These are phyloP conservation scores for Dicrurus megarhynchus DNA, from an alignment of 2,113 vertebrate genomes.

Conservation along the genomic window DNA sequence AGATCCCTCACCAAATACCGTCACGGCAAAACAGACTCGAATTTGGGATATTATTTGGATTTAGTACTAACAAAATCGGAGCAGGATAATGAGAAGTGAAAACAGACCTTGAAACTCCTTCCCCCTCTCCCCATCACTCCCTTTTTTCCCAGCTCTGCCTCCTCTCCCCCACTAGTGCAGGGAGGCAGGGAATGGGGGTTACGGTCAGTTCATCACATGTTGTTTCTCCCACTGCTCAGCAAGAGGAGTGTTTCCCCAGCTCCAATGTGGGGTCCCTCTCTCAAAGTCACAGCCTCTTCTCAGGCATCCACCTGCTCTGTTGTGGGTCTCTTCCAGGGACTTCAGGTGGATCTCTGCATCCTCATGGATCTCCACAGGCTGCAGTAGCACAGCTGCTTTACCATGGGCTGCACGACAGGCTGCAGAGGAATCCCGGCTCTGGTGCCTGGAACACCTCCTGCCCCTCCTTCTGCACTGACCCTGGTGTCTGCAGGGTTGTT, in stretches of 20 bases:
- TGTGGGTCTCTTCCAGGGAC: not conserved
- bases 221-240: not conserved
- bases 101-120: not conserved
- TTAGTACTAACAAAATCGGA: not conserved
- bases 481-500: not conserved
- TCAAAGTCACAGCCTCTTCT: not conserved
- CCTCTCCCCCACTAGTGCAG: accelerated
- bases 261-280: not conserved
- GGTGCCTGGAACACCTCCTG: not conserved
- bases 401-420: accelerated
- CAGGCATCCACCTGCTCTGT: not conserved
- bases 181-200: not conserved
- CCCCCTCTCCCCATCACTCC: accelerated
- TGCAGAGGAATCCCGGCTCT: not conserved
- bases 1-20: not conserved
- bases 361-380: not conserved
- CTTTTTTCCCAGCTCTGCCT: not conserved
- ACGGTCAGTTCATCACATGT: accelerated
- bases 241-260: not conserved
- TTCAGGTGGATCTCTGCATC: not conserved
- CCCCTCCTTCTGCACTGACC: not conserved
- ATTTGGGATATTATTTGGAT: not conserved
- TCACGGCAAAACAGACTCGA: not conserved
- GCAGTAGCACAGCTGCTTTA: not conserved
- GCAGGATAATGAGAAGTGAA: not conserved